Evolutionary conservation across 2,888 invertebrate species (phyloP), one percentile per base, ranked within the genome.

Genomic region (Ephialtes manifestator): DNA sequence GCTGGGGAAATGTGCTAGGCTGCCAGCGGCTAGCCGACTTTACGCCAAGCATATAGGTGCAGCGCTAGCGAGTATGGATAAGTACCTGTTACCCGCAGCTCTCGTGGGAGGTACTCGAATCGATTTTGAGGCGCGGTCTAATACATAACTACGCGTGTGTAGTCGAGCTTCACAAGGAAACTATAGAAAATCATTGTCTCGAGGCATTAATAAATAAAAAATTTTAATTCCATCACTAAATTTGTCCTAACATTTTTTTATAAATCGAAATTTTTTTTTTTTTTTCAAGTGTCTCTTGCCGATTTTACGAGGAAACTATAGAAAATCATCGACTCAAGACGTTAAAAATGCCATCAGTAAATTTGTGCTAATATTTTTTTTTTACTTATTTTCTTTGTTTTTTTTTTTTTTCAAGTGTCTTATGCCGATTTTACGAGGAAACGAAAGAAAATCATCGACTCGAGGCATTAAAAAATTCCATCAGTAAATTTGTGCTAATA

Each of bases 61-160:
- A 76, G 63, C 48, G 65, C 31, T 18, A 48, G 63, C 43, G 28
- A 24, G 46, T 20, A 63, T 53, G 65, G 65, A 51, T 76, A 76
- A 65, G 75, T 74, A 60, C 48, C 39, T 65, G 65, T 76, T 76
- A 76, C 24, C 51, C 76, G 76, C 20, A 15, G 63, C 51, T 53
- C 76, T 76, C 76, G 65, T 76, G 76, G 65, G 75, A 75, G 75
- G 46, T 48, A 31, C 75, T 63, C 28, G 48, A 75, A 75, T 75
- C 75, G 75, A 75, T 75, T 75, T 75, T 75, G 63, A 75, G 75
- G 75, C 51, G 75, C 75, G 75, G 75, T 63, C 75, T 63, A 48
- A 75, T 75, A 63, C 75, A 51, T 35, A 13, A 24, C 63, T 48
- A 35, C n/a, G 75, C 15, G 48, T 75, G 18, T 63, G 20, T 63